Base-by-base conservation (phyloP, 2,797 vertebrate genomes). In the Selene dorsalis region DNA sequence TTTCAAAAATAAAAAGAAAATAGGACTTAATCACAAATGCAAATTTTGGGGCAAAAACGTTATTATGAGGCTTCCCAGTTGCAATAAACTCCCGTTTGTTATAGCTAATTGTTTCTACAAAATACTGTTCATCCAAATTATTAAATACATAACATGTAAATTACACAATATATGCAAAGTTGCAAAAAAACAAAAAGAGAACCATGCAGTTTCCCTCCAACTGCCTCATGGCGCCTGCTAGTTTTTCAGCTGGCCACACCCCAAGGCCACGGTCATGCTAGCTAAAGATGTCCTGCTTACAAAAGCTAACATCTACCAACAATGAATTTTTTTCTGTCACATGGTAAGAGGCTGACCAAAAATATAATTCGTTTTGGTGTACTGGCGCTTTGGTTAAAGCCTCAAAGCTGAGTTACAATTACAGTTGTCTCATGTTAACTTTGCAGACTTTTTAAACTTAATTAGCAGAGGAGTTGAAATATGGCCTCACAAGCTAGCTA, bases 311-410 rank as follows among this genome's bases (percentile, higher is more conserved):
- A 12, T 8, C 22, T 30, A 41, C 7, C 45, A 22, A 50, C 14
- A 4, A 0, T 2, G 0, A 0, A 18, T 43, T 22, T 43, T 30
- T 22, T 1, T 1, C 30, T 22, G 3, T 22, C 0, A 2, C 16
- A 39, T 1, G 6, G 12, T 5, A 17, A 0, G 1, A 7, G 6
- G 0, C 3, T 2, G 8, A 16, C 7, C n/a, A n/a, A 2, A 39
- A 18, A n/a, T 24, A 4, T n/a, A 5, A 2, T 24, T 22, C 5
- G 12, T 24, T 24, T 6, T 14, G 0, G 52, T 26, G 3, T 3
- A 4, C 22, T 13, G 13, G 1, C 4, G 14, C 4, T 5, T 61
- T 2, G 12, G 20, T 24, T 16, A 22, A 67, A 11, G 6, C 20
- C 14, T 8, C 7, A 41, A 1, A 8, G 7, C 8, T 26, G 4